Conservation (phyloP, 2,113 vertebrate species). For the Mesembrinibis cayennensis region DNA sequence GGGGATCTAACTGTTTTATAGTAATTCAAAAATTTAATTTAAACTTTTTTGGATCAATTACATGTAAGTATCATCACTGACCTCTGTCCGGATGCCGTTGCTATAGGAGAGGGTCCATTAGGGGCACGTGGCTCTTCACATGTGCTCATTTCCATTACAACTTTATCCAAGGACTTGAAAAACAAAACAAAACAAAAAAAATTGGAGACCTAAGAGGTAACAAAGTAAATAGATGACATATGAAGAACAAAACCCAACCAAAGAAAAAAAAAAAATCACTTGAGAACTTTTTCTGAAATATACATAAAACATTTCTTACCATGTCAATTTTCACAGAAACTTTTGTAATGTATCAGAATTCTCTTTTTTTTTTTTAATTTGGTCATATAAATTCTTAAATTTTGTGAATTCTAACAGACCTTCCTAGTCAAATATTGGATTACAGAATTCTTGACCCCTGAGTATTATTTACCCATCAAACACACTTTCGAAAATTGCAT, state of each 20-base stretch:
- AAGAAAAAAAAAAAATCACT: neutral
- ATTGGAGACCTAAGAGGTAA: neutral
- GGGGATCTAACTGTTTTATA: neutral
- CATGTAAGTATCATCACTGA: constrained; percentile 44
- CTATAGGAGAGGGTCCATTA: constrained; percentile 97
- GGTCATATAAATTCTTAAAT: neutral
- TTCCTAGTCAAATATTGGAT: neutral
- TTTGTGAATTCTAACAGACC: neutral
- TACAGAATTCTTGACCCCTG: neutral
- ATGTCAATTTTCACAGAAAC: neutral
- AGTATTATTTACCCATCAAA: neutral
- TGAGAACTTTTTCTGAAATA: neutral
- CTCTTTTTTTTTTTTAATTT: neutral
- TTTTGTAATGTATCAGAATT: neutral
- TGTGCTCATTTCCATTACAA: constrained; percentile 99
- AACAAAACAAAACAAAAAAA: constrained; percentile 4
- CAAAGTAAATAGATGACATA: neutral
- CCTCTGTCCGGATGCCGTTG: constrained; percentile 96
- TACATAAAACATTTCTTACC: neutral
- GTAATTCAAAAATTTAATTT: neutral
- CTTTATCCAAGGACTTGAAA: constrained; percentile 92
- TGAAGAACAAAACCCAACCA: neutral
- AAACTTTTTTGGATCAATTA: neutral
- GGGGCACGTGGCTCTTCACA: constrained; percentile 95
- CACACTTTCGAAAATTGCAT: neutral